Conservation (phyloP, 2,888 invertebrate genomes). For the Galerucella calmariensis region DNA sequence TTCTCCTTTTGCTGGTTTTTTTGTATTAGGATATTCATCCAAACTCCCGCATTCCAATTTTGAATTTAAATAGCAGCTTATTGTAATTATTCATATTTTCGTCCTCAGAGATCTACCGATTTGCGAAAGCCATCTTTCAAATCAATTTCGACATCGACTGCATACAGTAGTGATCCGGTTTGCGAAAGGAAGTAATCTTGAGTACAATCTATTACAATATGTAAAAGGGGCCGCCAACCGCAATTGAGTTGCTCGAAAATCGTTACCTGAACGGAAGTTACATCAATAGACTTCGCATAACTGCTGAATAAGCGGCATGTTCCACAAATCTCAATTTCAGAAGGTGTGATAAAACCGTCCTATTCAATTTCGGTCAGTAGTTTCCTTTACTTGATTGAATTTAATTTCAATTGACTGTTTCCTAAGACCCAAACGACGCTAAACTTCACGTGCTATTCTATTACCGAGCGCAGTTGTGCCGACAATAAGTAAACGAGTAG, state of each 20-base stretch:
- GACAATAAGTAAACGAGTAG: not conserved
- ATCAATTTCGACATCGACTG: not conserved
- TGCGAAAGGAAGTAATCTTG: conserved; percentile 9
- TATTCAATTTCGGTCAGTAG: conserved; percentile 22
- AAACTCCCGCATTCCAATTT: no score
- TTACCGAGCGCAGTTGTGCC: not conserved
- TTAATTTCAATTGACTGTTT: conserved; percentile 22
- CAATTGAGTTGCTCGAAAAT: conserved; percentile 8
- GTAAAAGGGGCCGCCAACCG: conserved; percentile 1
- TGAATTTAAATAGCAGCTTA: no score
- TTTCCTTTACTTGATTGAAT: conserved; percentile 12
- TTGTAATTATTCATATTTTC: not conserved
- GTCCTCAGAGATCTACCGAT: not conserved
- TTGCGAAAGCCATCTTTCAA: not conserved
- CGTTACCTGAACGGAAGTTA: not conserved
- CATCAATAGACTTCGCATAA: conserved; percentile 23
- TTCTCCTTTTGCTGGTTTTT: no score
- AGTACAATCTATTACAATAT: conserved; percentile 11
- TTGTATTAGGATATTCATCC: no score
- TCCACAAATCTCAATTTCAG: conserved; percentile 11
- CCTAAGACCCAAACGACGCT: conserved; percentile 3
- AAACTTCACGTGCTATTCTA: conserved; percentile 9
- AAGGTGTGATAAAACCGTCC: conserved; percentile 4
- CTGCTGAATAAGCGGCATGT: conserved; percentile 14
- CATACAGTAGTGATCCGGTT: conserved; percentile 1